Evolutionary conservation across 2,797 vertebrate species (phyloP).

Genomic region (Monodelphis domestica): DNA sequence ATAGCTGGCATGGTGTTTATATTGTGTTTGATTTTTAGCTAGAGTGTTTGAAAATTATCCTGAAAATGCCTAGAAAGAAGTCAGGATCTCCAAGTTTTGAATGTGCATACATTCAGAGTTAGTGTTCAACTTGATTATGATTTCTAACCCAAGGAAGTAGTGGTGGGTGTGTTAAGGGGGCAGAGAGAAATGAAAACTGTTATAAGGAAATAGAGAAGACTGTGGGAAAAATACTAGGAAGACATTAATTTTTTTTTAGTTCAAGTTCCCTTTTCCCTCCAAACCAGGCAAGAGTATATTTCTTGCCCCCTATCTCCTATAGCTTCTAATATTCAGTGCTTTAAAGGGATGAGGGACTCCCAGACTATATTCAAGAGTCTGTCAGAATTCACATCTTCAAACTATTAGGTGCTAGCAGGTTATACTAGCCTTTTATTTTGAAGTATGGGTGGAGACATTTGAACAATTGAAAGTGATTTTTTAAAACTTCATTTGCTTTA

Average conservation of each 20-base stretch:
- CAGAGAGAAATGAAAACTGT: conserved; percentile 46
- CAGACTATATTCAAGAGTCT: not conserved
- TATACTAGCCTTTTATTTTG: conserved; percentile 48
- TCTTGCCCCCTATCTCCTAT: conserved; percentile 3
- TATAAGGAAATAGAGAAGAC: conserved; percentile 24
- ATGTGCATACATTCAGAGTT: not conserved
- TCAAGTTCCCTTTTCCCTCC: conserved; percentile 48
- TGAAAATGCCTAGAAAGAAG: conserved; percentile 52
- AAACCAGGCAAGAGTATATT: conserved; percentile 41
- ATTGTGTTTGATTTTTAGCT: not conserved
- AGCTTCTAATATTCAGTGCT: conserved; percentile 21
- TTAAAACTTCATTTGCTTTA: not conserved
- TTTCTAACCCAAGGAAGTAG: not conserved
- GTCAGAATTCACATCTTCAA: conserved; percentile 6
- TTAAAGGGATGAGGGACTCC: not conserved
- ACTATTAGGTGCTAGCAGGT: conserved; percentile 11
- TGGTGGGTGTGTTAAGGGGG: conserved; percentile 34
- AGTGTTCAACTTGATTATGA: not conserved
- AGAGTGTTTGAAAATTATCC: conserved; percentile 1
- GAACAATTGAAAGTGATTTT: not conserved
- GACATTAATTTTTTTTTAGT: conserved; percentile 17
- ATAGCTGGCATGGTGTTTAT: not conserved
- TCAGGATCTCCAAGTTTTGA: not conserved
- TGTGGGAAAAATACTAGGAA: conserved; percentile 50
- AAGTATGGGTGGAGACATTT: conserved; percentile 10